These are phyloP conservation scores for Oligia strigilis DNA, from an alignment of 2,888 invertebrate genomes.

Conservation along the genomic window DNA sequence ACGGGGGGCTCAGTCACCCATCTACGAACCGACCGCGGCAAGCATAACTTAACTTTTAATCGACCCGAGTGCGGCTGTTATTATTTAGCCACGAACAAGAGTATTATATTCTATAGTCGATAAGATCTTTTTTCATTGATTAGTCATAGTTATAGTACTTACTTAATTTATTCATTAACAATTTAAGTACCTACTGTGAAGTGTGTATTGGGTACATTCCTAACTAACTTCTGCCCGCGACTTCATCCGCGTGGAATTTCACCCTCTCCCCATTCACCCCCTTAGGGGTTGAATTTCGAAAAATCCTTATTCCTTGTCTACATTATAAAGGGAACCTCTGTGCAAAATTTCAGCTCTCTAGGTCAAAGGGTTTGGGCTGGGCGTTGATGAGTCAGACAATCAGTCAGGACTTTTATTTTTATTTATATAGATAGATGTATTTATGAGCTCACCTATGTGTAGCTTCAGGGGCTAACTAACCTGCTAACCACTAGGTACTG, in stretches of 20 bases:
- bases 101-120: neutral
- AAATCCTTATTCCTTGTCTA: no score
- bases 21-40: neutral
- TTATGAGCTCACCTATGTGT: neutral
- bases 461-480: neutral
- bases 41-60: neutral
- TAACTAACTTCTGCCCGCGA: no score
- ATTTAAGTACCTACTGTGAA: neutral
- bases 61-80: neutral
- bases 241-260: no score
- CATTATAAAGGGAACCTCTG: no score
- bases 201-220: neutral
- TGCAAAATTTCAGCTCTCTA: no score
- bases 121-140: neutral
- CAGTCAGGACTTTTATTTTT: no score
- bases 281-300: no score
- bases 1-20: neutral
- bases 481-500: neutral
- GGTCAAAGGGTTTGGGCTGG: no score
- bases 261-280: no score
- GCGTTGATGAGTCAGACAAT: no score
- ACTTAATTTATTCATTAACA: neutral
- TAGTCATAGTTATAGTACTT: neutral
- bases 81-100: neutral
- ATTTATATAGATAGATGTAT: no score